Conservation (phyloP, 2,797 vertebrate species). For the Urosaurus nigricauda region DNA sequence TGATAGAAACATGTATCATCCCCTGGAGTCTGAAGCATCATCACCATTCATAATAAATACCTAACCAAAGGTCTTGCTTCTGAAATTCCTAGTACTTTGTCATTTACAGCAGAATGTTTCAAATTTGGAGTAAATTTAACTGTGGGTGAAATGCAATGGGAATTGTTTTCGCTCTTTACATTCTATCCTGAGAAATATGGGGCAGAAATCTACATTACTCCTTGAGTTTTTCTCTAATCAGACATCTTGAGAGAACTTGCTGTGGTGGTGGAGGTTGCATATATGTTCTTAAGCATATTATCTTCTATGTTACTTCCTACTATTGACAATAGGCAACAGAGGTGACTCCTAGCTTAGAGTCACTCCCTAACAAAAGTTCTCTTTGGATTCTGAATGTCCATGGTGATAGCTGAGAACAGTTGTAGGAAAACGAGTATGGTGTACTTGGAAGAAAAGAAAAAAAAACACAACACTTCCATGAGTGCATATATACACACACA, state of each 20-base stretch:
- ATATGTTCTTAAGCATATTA: not conserved
- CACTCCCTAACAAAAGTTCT: not conserved
- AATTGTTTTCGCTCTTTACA: not conserved
- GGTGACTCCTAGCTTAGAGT: not conserved
- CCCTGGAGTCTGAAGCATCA: not conserved
- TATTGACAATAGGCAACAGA: not conserved
- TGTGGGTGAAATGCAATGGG: not conserved
- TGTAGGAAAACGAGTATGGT: slow-evolving; percentile 22
- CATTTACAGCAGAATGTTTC: not conserved
- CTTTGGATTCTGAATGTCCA: slow-evolving; percentile 18
- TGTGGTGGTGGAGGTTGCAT: not conserved
- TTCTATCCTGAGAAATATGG: not conserved
- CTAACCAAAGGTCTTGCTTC: not conserved
- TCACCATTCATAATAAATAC: not conserved
- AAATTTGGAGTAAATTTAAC: not conserved
- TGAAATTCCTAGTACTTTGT: not conserved
- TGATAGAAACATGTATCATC: not conserved
- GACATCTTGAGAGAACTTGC: not conserved
- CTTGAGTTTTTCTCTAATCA: not conserved
- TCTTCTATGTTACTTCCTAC: not conserved
- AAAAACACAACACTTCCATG: not conserved
- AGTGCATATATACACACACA: slow-evolving; percentile 6
- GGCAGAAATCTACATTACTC: not conserved
- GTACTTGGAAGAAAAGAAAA: slow-evolving; percentile 4
- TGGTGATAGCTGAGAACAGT: not conserved